Evolutionary conservation across 53 echinoderm and acorn worm species (phyloP).

Genomic region (Stichopus horrens): DNA sequence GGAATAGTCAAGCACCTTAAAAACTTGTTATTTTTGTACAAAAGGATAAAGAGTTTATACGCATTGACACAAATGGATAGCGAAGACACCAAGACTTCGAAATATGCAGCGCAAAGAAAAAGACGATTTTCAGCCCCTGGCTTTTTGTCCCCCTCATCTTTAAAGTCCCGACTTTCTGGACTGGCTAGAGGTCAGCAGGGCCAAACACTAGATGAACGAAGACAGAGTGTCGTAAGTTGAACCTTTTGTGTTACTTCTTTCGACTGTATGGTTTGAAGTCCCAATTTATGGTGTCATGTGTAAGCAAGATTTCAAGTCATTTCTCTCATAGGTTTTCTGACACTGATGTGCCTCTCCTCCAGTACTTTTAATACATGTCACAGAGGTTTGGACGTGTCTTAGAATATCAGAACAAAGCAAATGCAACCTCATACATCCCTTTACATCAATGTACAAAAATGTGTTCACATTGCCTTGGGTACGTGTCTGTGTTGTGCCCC

Average conservation of each 20-base stretch:
- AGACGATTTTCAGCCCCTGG: conserved; percentile 44
- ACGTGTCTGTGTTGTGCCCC: no score
- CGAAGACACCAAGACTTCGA: conserved; percentile 5
- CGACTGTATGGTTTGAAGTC: no score
- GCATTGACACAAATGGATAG: conserved; percentile 17
- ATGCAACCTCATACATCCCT: no score
- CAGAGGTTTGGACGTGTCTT: no score
- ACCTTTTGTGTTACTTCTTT: background rate
- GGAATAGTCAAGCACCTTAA: background rate
- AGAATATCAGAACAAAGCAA: no score
- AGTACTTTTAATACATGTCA: no score
- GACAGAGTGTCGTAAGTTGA: conserved; percentile 36
- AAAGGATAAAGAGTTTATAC: background rate
- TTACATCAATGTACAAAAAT: no score
- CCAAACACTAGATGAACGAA: conserved; percentile 22
- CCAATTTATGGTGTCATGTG: no score
- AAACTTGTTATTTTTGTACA: conserved; percentile 8
- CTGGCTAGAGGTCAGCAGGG: conserved; percentile 34
- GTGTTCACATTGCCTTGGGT: no score
- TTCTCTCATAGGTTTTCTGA: no score
- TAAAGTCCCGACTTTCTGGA: conserved; percentile 44
- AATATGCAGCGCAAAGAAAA: conserved; percentile 37
- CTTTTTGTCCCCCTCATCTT: conserved; percentile 38
- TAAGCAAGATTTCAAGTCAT: no score
- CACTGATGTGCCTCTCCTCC: no score